These are phyloP conservation scores for Polydesmus complanatus DNA, from an alignment of 2,888 invertebrate species.

Conservation along the genomic window DNA sequence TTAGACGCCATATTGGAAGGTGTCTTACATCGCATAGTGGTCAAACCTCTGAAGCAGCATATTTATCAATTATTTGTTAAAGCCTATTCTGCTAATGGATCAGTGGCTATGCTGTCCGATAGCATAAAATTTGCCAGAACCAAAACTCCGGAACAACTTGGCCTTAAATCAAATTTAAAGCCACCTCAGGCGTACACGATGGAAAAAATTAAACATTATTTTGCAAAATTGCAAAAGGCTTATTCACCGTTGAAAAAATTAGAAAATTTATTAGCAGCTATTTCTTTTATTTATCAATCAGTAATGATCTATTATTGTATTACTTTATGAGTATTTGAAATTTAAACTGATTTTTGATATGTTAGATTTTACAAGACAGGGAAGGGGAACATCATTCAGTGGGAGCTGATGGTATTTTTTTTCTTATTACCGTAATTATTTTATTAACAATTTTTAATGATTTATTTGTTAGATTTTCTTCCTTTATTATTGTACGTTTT, in stretches of 20 bases:
- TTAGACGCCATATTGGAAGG: conserved; percentile 88
- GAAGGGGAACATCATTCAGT: conserved; percentile 20
- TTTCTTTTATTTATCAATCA: conserved; percentile 56
- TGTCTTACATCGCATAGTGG: conserved; percentile 81
- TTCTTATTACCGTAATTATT: neutral
- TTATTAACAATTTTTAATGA: neutral
- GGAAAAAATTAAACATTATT: conserved; percentile 52
- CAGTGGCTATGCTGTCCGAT: conserved; percentile 31
- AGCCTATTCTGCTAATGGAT: conserved; percentile 33
- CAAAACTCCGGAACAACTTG: conserved; percentile 35
- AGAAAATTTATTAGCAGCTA: conserved; percentile 75
- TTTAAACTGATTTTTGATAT: neutral
- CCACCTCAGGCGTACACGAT: conserved; percentile 61
- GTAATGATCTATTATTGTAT: conserved; percentile 21
- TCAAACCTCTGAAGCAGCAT: conserved; percentile 67
- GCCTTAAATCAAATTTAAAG: conserved; percentile 34
- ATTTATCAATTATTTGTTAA: conserved; percentile 61
- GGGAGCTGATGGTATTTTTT: conserved; percentile 21
- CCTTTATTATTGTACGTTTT: conserved; percentile 84
- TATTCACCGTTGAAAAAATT: conserved; percentile 87
- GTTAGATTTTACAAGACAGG: conserved; percentile 20
- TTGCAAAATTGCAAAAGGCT: conserved; percentile 72
- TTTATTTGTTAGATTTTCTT: conserved; percentile 50
- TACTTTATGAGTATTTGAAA: neutral
- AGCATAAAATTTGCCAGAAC: conserved; percentile 35